These are phyloP conservation scores for honey bee (Apis mellifera) DNA, from an alignment of 1,140 invertebrate species.

Conservation along the genomic window DNA sequence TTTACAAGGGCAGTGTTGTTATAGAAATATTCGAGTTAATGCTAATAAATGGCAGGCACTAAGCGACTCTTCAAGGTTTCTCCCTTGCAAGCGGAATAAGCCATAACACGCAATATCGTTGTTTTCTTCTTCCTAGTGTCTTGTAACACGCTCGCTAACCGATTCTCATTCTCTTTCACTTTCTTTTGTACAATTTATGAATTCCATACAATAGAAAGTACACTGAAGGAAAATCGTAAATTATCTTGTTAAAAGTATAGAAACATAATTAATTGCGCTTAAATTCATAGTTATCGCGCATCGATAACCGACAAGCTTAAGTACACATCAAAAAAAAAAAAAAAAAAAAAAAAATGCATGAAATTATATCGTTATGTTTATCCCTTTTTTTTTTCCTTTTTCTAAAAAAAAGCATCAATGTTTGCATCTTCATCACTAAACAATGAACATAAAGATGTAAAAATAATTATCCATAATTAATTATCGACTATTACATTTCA, in stretches of 20 bases:
- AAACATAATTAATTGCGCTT: neutral
- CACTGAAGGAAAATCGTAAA: constrained; percentile 12
- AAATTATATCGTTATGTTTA: neutral
- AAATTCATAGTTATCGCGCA: neutral
- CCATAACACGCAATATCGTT: constrained; percentile 21
- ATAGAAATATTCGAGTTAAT: constrained; percentile 67
- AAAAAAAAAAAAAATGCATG: too few relatives aligned
- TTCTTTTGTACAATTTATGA: neutral
- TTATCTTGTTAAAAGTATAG: constrained; percentile 3
- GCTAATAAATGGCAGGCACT: constrained; percentile 71
- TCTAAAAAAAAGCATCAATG: neutral
- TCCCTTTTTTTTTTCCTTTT: neutral
- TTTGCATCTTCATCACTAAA: neutral
- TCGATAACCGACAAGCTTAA: constrained; percentile 36
- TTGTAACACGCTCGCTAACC: neutral
- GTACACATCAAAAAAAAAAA: constrained; percentile 45
- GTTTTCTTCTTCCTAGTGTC: neutral
- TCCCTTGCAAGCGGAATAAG: constrained; percentile 39
- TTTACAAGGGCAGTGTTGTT: constrained; percentile 75
- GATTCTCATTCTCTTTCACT: neutral
- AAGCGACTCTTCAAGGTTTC: constrained; percentile 67
- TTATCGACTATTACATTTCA: neutral
- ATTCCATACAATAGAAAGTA: neutral
- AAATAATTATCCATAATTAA: neutral
- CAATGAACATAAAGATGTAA: constrained; percentile 1